phyloP scores from a whole-genome alignment of 2,888 invertebrate genomes.

The Ernsta delagoae region DNA sequence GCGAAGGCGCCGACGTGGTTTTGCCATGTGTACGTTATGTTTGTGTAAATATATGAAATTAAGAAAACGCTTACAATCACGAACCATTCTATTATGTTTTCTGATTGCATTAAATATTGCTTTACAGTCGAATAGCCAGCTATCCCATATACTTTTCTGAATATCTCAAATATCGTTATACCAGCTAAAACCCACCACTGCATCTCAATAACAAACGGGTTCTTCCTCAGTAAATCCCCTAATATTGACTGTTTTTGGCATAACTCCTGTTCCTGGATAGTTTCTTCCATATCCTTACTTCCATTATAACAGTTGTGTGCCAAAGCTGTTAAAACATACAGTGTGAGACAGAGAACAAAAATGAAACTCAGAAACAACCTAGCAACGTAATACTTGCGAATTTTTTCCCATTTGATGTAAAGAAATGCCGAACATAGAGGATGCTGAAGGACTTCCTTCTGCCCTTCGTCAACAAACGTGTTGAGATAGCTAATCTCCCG shows the following conservation, averaged over 20 bases:
- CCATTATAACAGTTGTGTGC: constrained; percentile 95
- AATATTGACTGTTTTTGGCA: constrained; percentile 92
- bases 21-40: constrained; percentile 91
- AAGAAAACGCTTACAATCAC: constrained; percentile 93
- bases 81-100: constrained; percentile 95
- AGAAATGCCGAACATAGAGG: constrained; percentile 95
- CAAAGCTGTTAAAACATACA: constrained; percentile 92
- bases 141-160: constrained; percentile 92
- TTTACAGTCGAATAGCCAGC: constrained; percentile 92
- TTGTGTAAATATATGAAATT: constrained; percentile 92
- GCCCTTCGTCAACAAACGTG: constrained; percentile 94
- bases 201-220: constrained; percentile 91
- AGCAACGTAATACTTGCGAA: constrained; percentile 93
- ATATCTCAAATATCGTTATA: constrained; percentile 91
- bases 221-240: constrained; percentile 89
- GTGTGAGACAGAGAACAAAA: constrained; percentile 91
- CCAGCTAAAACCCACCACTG: constrained; percentile 91
- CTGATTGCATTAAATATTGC: constrained; percentile 92
- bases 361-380: constrained; percentile 91
- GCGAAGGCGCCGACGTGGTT: constrained; percentile 95
- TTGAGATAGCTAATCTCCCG: constrained; percentile 94
- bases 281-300: constrained; percentile 90
- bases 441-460: constrained; percentile 94
- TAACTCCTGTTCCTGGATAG: constrained; percentile 88
- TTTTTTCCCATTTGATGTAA: constrained; percentile 95